These are phyloP conservation scores for Rotaria magnacalcarata DNA, from an alignment of 2,888 invertebrate species.

Conservation along the genomic window DNA sequence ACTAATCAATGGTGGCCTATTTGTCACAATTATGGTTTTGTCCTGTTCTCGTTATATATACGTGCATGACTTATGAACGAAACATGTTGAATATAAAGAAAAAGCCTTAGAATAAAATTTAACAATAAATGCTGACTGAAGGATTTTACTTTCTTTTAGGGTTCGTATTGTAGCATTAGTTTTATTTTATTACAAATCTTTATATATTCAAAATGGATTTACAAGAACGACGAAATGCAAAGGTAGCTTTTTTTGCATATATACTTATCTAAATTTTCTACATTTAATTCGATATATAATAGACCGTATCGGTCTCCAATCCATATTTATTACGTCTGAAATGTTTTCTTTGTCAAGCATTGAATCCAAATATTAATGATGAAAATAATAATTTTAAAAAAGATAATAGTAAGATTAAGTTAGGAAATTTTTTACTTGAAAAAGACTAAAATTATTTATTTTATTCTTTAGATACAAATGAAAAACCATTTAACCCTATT, in stretches of 20 bases:
- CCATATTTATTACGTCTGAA: slow-evolving; percentile 15
- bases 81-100: neutral
- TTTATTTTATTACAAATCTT: neutral
- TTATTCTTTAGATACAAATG: neutral
- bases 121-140: neutral
- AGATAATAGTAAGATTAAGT: slow-evolving; percentile 7
- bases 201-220: neutral
- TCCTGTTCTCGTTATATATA: neutral
- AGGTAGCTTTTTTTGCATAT: neutral
- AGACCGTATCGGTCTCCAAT: neutral
- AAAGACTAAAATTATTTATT: neutral
- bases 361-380: slow-evolving; percentile 25
- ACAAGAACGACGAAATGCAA: neutral
- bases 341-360: slow-evolving; percentile 22
- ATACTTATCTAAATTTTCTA: too few relatives aligned
- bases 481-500: neutral
- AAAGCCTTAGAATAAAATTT: neutral
- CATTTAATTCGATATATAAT: neutral
- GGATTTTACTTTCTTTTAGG: neutral
- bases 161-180: slow-evolving; percentile 14
- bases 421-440: neutral
- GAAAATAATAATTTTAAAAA: slow-evolving; percentile 31
- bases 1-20: neutral
- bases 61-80: slow-evolving; percentile 1
- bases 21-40: neutral